Percentiles rank a stretch among this genome's conserved stretches.
Evolutionary conservation across 2,113 vertebrate species (phyloP).

Genomic region (Gymnobelideus leadbeateri): DNA sequence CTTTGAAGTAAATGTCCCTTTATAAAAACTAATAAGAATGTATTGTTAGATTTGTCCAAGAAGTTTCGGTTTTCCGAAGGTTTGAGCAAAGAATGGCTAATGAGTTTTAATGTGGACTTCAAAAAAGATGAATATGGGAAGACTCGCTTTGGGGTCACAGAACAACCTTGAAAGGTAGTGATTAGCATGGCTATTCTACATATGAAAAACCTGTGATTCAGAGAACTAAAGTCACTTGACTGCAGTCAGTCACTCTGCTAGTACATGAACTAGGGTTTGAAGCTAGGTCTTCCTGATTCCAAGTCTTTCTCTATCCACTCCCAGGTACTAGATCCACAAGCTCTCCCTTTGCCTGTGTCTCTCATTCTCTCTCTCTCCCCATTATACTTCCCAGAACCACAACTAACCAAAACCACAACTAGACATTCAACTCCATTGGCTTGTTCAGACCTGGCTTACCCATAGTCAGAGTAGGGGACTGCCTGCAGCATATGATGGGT

Average conservation of each 20-base stretch:
- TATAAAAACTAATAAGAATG: too few relatives aligned
- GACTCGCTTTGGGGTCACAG: neutral
- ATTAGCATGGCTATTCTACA: neutral
- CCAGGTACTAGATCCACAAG: neutral
- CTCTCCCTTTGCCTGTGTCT: neutral
- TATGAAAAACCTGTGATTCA: neutral
- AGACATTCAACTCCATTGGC: neutral
- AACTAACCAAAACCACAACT: neutral
- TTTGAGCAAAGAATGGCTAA: neutral
- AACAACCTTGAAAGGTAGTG: neutral
- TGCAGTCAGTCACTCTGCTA: too few relatives aligned
- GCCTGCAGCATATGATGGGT: neutral
- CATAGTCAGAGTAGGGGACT: neutral
- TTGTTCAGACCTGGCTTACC: neutral
- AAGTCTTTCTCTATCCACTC: neutral
- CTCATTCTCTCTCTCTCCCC: neutral
- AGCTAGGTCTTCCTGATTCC: neutral
- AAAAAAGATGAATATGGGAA: neutral
- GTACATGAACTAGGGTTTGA: neutral
- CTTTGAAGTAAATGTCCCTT: neutral
- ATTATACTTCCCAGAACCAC: neutral
- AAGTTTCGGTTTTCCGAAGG: neutral
- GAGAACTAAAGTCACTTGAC: neutral
- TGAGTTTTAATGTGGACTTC: neutral
- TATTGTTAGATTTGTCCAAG: neutral